A percentile compares a stretch with the other conserved stretches of the same genome.
These are phyloP conservation scores for Ochropacha duplaris DNA, from an alignment of 2,888 invertebrate species.

Conservation along the genomic window DNA sequence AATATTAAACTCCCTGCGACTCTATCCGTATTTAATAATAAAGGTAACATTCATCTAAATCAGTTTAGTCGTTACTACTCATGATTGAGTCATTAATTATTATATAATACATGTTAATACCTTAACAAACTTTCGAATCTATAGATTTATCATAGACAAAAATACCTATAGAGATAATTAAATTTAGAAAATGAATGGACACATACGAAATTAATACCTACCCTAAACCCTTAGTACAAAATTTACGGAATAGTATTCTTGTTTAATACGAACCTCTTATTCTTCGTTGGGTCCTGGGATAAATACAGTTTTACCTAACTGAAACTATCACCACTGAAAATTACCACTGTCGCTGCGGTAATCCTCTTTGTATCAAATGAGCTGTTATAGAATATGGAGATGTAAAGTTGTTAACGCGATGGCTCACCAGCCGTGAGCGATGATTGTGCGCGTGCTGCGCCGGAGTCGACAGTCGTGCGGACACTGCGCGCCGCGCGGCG, in stretches of 20 bases:
- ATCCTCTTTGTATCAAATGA: background rate
- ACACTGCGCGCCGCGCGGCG: slow-evolving; percentile 51
- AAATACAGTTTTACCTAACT: background rate
- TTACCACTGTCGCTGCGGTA: background rate
- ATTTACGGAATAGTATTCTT: background rate
- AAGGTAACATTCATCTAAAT: background rate
- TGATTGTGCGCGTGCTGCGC: slow-evolving; percentile 52
- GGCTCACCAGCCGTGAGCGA: slow-evolving; percentile 35
- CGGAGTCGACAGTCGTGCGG: slow-evolving; percentile 59
- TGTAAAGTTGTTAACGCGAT: slow-evolving; percentile 20
- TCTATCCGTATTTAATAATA: background rate
- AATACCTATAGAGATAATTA: too few relatives aligned
- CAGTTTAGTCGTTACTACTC: background rate
- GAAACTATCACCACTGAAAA: background rate
- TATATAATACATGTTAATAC: too few relatives aligned
- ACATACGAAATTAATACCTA: background rate
- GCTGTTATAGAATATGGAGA: background rate
- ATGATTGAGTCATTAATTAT: background rate
- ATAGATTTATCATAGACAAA: background rate
- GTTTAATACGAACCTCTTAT: background rate
- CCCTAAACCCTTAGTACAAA: background rate
- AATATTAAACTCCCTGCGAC: too few relatives aligned
- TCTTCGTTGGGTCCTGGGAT: background rate
- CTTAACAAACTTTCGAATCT: too few relatives aligned
- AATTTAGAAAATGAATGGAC: background rate